Conservation (phyloP, 2,797 vertebrate species). For the Iguana delicatissima region DNA sequence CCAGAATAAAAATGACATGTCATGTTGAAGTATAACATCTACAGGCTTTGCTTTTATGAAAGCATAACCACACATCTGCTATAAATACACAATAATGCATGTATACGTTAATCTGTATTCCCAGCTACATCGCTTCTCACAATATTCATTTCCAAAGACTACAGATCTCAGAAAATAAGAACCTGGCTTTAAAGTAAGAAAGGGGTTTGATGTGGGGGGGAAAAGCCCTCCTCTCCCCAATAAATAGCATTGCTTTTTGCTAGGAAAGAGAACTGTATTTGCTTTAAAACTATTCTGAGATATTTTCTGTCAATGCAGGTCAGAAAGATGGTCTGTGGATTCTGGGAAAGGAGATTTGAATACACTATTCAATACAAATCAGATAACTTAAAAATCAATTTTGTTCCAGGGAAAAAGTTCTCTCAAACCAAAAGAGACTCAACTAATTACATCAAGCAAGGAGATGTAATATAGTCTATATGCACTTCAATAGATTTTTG, state of each 20-base stretch:
- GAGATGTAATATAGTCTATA: conserved; percentile 65
- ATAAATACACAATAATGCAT: conserved; percentile 7
- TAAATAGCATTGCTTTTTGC: conserved; percentile 49
- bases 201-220: background rate
- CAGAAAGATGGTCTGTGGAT: conserved; percentile 72
- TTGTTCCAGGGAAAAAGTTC: conserved; percentile 72
- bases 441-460: conserved; percentile 75
- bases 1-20: conserved; percentile 51
- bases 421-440: conserved; percentile 71
- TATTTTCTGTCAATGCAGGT: conserved; percentile 70
- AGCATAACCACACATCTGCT: conserved; percentile 37
- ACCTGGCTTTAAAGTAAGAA: conserved; percentile 53
- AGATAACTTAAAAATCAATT: conserved; percentile 78
- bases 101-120: conserved; percentile 29
- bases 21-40: conserved; percentile 36
- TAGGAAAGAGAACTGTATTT: conserved; percentile 52
- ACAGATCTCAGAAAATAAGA: conserved; percentile 57
- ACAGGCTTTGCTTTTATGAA: conserved; percentile 47
- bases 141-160: conserved; percentile 45
- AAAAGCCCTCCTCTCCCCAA: conserved; percentile 34
- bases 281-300: conserved; percentile 67
- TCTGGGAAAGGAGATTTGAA: conserved; percentile 72
- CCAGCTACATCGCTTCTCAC: background rate
- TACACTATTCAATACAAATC: conserved; percentile 77
- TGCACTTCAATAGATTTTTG: conserved; percentile 68